phyloP scores from a whole-genome alignment of 2,888 invertebrate genomes.

The Pseudococcus jackbeardsleyi region DNA sequence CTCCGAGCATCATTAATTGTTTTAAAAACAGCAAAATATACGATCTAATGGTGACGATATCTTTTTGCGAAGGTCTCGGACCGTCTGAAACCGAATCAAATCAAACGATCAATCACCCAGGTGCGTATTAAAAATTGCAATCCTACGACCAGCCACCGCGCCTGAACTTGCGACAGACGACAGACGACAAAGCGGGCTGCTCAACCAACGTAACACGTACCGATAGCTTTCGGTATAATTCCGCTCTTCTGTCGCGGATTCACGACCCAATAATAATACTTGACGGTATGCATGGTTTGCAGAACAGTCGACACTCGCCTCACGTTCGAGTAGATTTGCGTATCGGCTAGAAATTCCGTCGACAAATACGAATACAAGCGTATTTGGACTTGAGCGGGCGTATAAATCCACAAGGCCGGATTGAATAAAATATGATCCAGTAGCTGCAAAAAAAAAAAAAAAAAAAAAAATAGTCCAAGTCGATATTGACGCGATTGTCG shows the following conservation, averaged over 20 bases:
- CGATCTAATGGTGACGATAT: slow-evolving; percentile 93
- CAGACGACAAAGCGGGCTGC: no score
- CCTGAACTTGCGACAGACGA: no score
- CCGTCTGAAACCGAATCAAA: slow-evolving; percentile 78
- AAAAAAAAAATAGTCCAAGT: not conserved
- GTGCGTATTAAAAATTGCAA: no score
- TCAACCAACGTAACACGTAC: slow-evolving; percentile 72
- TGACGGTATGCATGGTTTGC: slow-evolving; percentile 98
- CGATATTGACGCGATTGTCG: no score
- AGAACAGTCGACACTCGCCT: slow-evolving; percentile 96
- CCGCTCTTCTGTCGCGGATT: slow-evolving; percentile 96
- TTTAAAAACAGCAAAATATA: slow-evolving; percentile 96
- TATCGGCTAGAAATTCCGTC: slow-evolving; percentile 98
- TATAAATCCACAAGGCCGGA: slow-evolving; percentile 99
- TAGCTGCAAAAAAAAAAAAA: slow-evolving; percentile 81
- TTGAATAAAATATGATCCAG: slow-evolving; percentile 99
- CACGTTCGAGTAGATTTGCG: slow-evolving; percentile 97
- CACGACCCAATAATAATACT: slow-evolving; percentile 99
- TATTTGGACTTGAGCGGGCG: slow-evolving; percentile 95
- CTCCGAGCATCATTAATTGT: slow-evolving; percentile 96
- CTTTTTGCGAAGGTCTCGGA: slow-evolving; percentile 92
- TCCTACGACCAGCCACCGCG: no score
- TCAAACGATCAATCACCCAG: not conserved
- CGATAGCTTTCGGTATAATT: slow-evolving; percentile 93
- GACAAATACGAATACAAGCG: slow-evolving; percentile 97